Conservation (phyloP, 2,888 invertebrate species). For the Hydriomena furcata region DNA sequence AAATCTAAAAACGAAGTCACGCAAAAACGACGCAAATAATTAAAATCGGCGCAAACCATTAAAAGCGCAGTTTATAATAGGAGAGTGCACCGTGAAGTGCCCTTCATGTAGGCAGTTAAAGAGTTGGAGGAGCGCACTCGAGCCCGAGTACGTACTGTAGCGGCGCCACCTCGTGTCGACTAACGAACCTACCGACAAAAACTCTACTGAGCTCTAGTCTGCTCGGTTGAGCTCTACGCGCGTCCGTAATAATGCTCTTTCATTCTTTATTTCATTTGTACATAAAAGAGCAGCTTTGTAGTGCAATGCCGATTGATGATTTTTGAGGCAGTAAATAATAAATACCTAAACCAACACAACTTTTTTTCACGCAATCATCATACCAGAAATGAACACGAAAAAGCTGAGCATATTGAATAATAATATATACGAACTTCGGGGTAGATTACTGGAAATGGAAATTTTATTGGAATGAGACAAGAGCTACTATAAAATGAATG, state of each 20-base stretch:
- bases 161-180: constrained; percentile 74
- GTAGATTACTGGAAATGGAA: constrained; percentile 10
- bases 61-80: constrained; percentile 83
- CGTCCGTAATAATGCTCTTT: constrained; percentile 42
- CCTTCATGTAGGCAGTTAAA: constrained; percentile 83
- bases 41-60: constrained; percentile 79
- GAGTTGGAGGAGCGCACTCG: constrained; percentile 79
- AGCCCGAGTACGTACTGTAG: constrained; percentile 76
- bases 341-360: neutral
- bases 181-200: constrained; percentile 80
- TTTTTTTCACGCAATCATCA: constrained; percentile 10
- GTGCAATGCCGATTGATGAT: constrained; percentile 27
- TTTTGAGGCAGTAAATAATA: neutral
- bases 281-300: constrained; percentile 50
- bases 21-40: constrained; percentile 72
- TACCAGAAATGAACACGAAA: constrained; percentile 14
- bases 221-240: constrained; percentile 41
- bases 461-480: constrained; percentile 25
- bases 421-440: constrained; percentile 14
- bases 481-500: constrained; percentile 23
- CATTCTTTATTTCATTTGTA: constrained; percentile 49
- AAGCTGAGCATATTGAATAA: constrained; percentile 21
- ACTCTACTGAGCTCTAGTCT: constrained; percentile 52
- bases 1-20: constrained; percentile 45
- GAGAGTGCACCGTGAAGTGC: constrained; percentile 77